Percentiles rank a stretch among this genome's conserved stretches.
Evolutionary conservation across 2,888 invertebrate species (phyloP).

Genomic region (Acleris cristana): DNA sequence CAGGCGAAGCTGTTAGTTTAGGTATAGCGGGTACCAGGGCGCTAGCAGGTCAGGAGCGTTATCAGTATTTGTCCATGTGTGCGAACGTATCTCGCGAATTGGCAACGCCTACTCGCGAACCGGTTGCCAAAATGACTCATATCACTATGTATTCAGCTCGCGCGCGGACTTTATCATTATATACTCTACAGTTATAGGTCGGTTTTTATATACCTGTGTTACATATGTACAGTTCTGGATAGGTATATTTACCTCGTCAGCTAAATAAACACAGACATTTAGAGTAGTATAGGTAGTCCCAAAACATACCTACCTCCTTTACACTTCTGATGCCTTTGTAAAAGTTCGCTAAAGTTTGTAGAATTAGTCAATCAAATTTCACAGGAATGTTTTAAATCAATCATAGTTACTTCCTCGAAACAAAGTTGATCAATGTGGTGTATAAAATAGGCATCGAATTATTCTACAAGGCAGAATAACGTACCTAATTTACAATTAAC

Average conservation of each 20-base stretch:
- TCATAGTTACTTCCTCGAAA: too few relatives aligned
- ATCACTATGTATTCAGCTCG: conserved; percentile 38
- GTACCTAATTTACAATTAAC: too few relatives aligned
- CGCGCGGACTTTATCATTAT: conserved; percentile 38
- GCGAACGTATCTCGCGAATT: conserved; percentile 56
- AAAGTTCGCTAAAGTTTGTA: conserved; percentile 52
- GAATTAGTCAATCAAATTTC: conserved; percentile 39
- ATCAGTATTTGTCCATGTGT: conserved; percentile 48
- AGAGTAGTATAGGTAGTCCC: background rate
- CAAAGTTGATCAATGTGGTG: too few relatives aligned
- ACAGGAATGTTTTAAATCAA: conserved; percentile 1
- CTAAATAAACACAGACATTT: conserved; percentile 35
- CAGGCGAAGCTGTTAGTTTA: conserved; percentile 38
- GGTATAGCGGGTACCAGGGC: conserved; percentile 62
- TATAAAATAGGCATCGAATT: too few relatives aligned
- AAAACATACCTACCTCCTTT: conserved; percentile 44
- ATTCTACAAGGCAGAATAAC: too few relatives aligned
- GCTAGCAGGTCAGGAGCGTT: conserved; percentile 53
- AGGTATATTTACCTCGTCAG: conserved; percentile 19
- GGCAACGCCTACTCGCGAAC: conserved; percentile 72
- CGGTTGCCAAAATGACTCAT: conserved; percentile 77
- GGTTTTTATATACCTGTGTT: conserved; percentile 3
- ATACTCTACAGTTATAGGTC: conserved; percentile 27
- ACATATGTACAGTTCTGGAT: conserved; percentile 5
- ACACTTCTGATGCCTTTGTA: conserved; percentile 55